These are phyloP conservation scores for Characodon lateralis DNA, from an alignment of 2,797 vertebrate genomes.

Conservation along the genomic window DNA sequence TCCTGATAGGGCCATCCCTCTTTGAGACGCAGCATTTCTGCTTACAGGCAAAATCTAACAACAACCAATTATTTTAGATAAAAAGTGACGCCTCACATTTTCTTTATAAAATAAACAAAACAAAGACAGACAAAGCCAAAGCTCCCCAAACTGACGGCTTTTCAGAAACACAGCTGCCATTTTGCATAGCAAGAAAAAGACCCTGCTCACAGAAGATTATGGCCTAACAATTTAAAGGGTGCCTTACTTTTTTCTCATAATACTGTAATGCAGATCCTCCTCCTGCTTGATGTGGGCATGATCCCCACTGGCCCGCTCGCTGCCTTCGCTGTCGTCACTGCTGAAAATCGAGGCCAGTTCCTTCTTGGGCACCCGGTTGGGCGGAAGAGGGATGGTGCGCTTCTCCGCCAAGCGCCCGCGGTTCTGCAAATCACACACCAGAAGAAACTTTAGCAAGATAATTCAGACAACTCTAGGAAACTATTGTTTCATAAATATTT, in stretches of 20 bases:
- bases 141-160: neutral
- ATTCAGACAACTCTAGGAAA: conserved; percentile 4
- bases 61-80: conserved; percentile 19
- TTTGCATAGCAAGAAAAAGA: neutral
- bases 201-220: neutral
- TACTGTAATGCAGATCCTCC: conserved; percentile 90
- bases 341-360: conserved; percentile 90
- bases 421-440: conserved; percentile 82
- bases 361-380: conserved; percentile 90
- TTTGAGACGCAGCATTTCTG: neutral
- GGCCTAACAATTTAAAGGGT: neutral
- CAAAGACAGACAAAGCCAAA: neutral
- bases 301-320: conserved; percentile 86
- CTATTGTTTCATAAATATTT: neutral
- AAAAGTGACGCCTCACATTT: conserved; percentile 27
- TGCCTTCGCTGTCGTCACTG: conserved; percentile 91
- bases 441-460: conserved; percentile 43
- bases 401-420: conserved; percentile 97
- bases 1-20: neutral
- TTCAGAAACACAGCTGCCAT: neutral
- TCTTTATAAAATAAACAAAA: conserved; percentile 3
- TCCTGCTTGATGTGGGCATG: conserved; percentile 92
- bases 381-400: conserved; percentile 91
- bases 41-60: conserved; percentile 14
- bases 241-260: conserved; percentile 96